These are phyloP conservation scores for Tauraco hartlaubi DNA, from an alignment of 2,797 vertebrate species.

Conservation along the genomic window DNA sequence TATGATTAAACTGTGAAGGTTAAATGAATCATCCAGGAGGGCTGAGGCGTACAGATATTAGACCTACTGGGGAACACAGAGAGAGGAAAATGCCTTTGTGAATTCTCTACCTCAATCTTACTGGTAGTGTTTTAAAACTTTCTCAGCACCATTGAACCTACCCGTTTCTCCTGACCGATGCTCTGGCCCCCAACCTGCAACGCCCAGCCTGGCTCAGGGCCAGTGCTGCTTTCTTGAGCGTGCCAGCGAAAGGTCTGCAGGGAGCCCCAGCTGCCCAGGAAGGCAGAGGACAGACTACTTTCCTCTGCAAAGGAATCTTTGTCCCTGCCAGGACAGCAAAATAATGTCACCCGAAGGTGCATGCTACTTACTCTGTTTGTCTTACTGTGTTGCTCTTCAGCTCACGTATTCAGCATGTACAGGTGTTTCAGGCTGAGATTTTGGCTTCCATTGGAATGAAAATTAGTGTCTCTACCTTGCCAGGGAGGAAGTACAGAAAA, in stretches of 20 bases:
- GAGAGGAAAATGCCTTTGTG: neutral
- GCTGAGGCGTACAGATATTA: neutral
- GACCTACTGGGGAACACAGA: neutral
- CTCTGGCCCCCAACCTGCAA: neutral
- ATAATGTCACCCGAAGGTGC: neutral
- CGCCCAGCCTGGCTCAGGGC: neutral
- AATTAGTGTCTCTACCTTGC: neutral
- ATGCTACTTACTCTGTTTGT: neutral
- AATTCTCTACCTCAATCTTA: neutral
- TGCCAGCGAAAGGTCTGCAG: neutral
- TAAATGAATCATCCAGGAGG: conserved; percentile 19
- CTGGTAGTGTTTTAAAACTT: neutral
- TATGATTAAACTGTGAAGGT: conserved; percentile 22
- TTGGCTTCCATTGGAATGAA: neutral
- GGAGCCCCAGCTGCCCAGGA: neutral
- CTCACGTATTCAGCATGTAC: neutral
- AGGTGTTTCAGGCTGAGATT: neutral
- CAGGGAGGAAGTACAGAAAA: neutral
- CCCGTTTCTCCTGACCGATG: neutral
- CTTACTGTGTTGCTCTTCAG: neutral
- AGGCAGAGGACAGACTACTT: neutral
- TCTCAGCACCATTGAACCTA: neutral
- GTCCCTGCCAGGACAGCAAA: neutral
- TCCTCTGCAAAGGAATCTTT: no score
- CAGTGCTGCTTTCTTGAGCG: neutral